Evolutionary conservation across 2,797 vertebrate species (phyloP).

Genomic region (Myoxocephalus aenaeus): DNA sequence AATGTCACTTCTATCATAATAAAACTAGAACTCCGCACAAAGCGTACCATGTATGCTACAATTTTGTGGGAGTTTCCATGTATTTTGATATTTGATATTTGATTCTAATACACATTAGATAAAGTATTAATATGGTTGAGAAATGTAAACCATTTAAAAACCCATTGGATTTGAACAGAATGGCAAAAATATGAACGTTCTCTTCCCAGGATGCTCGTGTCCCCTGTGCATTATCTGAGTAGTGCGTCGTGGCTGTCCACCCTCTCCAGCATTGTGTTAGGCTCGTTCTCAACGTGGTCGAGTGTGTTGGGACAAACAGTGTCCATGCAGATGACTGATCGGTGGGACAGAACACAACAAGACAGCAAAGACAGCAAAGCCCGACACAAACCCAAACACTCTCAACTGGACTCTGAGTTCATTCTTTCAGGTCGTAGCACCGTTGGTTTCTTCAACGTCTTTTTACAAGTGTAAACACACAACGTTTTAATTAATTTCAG

Average conservation of each 20-base stretch:
- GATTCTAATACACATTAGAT: neutral
- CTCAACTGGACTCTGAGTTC: constrained; percentile 7
- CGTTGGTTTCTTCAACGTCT: neutral
- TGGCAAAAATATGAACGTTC: no score
- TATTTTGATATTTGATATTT: neutral
- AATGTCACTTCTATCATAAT: neutral
- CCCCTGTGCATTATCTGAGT: no score
- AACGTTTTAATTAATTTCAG: neutral
- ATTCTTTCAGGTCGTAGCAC: no score
- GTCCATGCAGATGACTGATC: constrained; percentile 78
- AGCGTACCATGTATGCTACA: neutral
- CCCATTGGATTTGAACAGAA: neutral
- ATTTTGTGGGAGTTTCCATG: neutral
- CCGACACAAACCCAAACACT: constrained; percentile 45
- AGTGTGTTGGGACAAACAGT: constrained; percentile 40
- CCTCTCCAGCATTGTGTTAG: constrained; percentile 37
- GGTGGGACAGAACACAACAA: constrained; percentile 47
- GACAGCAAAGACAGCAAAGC: constrained; percentile 47
- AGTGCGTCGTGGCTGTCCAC: constrained; percentile 7
- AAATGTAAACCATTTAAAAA: neutral
- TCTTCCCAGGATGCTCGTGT: no score
- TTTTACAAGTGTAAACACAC: neutral
- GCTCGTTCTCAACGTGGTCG: constrained; percentile 12
- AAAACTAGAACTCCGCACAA: neutral
- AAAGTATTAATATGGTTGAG: neutral